These are phyloP conservation scores for Xerus inauris DNA, from an alignment of 2,113 vertebrate species.

Conservation along the genomic window DNA sequence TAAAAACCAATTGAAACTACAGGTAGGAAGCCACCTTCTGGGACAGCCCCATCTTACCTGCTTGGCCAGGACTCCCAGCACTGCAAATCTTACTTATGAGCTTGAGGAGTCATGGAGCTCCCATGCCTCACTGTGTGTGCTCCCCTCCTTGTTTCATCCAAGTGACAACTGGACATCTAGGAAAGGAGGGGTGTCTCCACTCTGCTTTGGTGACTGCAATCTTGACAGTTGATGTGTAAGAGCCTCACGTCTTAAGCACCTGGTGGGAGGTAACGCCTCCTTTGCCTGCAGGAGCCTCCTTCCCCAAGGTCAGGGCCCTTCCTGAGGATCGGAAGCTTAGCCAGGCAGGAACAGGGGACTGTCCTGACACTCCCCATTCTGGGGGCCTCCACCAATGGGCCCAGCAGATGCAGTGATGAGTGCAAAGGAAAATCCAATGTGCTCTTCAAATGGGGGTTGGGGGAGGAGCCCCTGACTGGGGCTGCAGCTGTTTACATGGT, in stretches of 20 bases:
- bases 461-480: too few relatives aligned
- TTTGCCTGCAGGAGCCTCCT: neutral
- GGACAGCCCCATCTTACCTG: neutral
- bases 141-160: neutral
- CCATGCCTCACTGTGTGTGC: neutral
- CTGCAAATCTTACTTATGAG: neutral
- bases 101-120: too few relatives aligned
- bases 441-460: neutral
- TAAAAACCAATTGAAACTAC: neutral
- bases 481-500: neutral
- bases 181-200: neutral
- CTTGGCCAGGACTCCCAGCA: neutral
- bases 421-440: neutral
- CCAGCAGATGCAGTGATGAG: neutral
- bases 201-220: neutral
- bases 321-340: neutral
- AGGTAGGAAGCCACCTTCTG: neutral
- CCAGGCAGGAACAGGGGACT: neutral
- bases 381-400: neutral
- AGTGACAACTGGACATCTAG: neutral
- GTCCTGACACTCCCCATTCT: neutral
- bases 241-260: neutral
- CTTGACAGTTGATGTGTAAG: neutral
- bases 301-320: neutral
- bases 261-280: neutral